Conservation (phyloP, 2,113 vertebrate species). For the Nestor notabilis region DNA sequence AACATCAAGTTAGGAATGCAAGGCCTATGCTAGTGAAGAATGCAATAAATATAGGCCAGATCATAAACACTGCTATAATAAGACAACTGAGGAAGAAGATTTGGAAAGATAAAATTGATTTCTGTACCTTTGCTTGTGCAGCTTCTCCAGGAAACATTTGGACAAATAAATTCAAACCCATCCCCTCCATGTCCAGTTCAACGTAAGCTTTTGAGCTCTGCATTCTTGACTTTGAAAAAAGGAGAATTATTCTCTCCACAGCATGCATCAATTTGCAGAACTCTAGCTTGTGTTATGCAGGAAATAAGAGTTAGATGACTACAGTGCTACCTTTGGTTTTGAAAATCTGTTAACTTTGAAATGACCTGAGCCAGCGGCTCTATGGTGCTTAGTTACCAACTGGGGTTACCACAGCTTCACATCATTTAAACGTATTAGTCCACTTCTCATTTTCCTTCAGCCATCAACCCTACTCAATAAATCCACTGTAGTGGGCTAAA, state of each 20-base stretch:
- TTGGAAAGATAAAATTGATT: constrained; percentile 57
- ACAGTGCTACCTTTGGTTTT: constrained; percentile 15
- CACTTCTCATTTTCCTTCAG: neutral
- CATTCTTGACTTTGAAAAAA: constrained; percentile 11
- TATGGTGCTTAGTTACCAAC: neutral
- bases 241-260: neutral
- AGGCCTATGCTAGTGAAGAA: constrained; percentile 56
- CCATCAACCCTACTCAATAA: neutral
- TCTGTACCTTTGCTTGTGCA: constrained; percentile 23
- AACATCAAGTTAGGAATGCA: constrained; percentile 70
- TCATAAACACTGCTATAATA: constrained; percentile 69
- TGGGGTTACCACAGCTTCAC: neutral
- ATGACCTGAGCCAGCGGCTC: neutral
- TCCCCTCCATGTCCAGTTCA: neutral
- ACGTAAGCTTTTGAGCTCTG: neutral
- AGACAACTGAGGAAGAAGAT: constrained; percentile 50
- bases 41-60: constrained; percentile 69
- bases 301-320: constrained; percentile 16
- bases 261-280: constrained; percentile 7
- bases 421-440: neutral
- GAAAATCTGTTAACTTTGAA: constrained; percentile 19
- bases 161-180: neutral
- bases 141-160: constrained; percentile 1
- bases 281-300: constrained; percentile 24
- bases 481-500: neutral